Conservation (phyloP, 1,140 invertebrate genomes). For the Zaprionus davidi region DNA sequence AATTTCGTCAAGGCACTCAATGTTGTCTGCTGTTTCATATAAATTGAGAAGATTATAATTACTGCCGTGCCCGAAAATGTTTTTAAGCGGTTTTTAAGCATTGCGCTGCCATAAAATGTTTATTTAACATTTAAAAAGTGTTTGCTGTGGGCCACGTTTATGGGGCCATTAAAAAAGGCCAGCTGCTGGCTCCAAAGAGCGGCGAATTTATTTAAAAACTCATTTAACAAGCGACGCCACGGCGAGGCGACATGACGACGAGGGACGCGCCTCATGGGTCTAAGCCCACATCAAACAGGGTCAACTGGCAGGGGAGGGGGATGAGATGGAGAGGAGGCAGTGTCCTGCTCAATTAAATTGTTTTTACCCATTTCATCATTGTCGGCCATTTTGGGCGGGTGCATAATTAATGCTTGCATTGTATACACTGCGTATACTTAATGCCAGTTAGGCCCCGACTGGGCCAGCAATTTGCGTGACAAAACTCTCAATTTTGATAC, state of each 20-base stretch:
- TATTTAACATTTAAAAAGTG: slow-evolving; percentile 81
- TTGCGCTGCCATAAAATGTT: slow-evolving; percentile 74
- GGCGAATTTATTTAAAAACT: slow-evolving; percentile 80
- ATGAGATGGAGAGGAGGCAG: neutral
- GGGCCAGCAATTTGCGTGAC: slow-evolving; percentile 41
- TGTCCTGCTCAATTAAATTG: slow-evolving; percentile 72
- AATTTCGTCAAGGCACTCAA: neutral
- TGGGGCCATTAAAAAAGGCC: slow-evolving; percentile 77
- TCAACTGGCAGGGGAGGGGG: slow-evolving; percentile 6
- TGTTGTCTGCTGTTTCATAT: slow-evolving; percentile 14
- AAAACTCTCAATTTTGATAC: slow-evolving; percentile 43
- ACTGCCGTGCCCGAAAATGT: slow-evolving; percentile 34
- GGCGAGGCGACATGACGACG: slow-evolving; percentile 44
- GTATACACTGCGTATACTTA: slow-evolving; percentile 16
- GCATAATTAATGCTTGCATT: slow-evolving; percentile 56
- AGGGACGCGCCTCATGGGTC: slow-evolving; percentile 37
- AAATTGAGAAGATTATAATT: slow-evolving; percentile 52
- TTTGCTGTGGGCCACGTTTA: slow-evolving; percentile 74
- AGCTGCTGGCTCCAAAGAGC: slow-evolving; percentile 65
- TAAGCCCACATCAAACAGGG: slow-evolving; percentile 75
- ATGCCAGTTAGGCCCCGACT: slow-evolving; percentile 39
- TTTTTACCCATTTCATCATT: slow-evolving; percentile 61
- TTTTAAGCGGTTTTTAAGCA: slow-evolving; percentile 71
- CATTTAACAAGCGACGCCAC: slow-evolving; percentile 64
- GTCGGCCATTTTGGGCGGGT: slow-evolving; percentile 24